Base-by-base conservation (phyloP, 2,797 vertebrate genomes). In the Melanotaenia pygmaea region DNA sequence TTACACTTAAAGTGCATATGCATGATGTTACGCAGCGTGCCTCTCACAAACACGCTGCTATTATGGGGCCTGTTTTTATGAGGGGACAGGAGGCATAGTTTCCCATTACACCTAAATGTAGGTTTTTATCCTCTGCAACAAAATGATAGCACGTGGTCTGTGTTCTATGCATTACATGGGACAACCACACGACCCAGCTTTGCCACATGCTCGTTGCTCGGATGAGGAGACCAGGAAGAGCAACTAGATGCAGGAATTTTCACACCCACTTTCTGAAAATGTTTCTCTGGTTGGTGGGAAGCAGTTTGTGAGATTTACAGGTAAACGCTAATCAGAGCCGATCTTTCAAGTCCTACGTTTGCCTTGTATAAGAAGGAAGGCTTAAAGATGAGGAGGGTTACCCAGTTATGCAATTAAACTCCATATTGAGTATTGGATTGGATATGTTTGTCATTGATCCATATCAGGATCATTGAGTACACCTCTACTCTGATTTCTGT, bases 281-380 rank as follows among this genome's bases (percentile, higher is more conserved):
- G 76, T 85, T 59, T 76, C 72, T 59, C 76, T 59, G 34, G 60
- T 60, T 47, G 64, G 71, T 28, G 69, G 24, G 47, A 61, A 68
- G 51, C n/a, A 60, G 71, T 54, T 30, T 86, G 80, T 82, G 90
- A 76, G 78, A 80, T 67, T 92, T 61, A 37, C 77, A 89, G 72
- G 71, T 85, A 82, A 83, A 72, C 3, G 51, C 81, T 87, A 89
- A 90, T 86, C 70, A 81, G 64, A 79, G 45, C 59, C 20, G 28
- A 57, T 74, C 79, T 66, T 76, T 69, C 45, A 50, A 71, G 30
- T 26, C 38, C 65, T 60, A 30, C 64, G 40, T 75, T 57, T 70
- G 74, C 50, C 1, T 59, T 50, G 43, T 64, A 53, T 38, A 57
- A 51, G 47, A 59, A 35, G 16, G 20, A 57, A 64, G 37, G 13